Conservation (phyloP, 1,140 invertebrate genomes). For the Mesaphorura yosii region DNA sequence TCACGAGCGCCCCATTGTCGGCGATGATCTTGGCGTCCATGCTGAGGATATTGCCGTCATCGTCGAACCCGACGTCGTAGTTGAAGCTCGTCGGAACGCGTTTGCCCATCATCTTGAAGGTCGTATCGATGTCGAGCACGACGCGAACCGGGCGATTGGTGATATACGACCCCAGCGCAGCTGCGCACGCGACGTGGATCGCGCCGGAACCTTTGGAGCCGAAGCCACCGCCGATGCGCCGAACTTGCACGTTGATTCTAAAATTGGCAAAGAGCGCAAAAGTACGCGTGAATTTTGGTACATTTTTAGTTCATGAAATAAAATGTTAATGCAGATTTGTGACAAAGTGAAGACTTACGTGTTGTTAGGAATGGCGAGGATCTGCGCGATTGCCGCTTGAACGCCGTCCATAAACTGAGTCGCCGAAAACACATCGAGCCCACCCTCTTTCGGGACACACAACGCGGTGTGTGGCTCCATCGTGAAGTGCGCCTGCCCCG, state of each 20-base stretch:
- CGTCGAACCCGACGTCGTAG: conserved; percentile 21
- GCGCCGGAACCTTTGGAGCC: conserved; percentile 47
- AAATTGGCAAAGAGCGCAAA: conserved; percentile 23
- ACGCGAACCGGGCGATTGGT: conserved; percentile 50
- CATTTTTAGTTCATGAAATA: too few relatives aligned
- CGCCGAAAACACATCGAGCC: conserved; percentile 34
- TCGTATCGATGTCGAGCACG: conserved; percentile 50
- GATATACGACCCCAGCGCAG: conserved; percentile 48
- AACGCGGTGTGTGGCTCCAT: conserved; percentile 37
- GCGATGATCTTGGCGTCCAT: conserved; percentile 48
- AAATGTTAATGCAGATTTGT: too few relatives aligned
- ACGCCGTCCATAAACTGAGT: conserved; percentile 48
- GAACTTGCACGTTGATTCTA: conserved; percentile 50
- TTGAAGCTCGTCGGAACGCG: conserved; percentile 38
- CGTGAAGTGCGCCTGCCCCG: conserved; percentile 38
- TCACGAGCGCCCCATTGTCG: conserved; percentile 50
- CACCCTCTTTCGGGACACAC: conserved; percentile 36
- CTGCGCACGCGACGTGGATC: conserved; percentile 44
- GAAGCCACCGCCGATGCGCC: conserved; percentile 58
- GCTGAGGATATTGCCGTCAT: conserved; percentile 39
- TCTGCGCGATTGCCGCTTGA: conserved; percentile 39
- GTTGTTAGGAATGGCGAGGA: not conserved
- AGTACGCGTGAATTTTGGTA: conserved; percentile 37
- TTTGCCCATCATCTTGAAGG: conserved; percentile 53
- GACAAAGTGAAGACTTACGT: not conserved